phyloP scores from a whole-genome alignment of 2,888 invertebrate genomes.

The Bedellia somnulentella region DNA sequence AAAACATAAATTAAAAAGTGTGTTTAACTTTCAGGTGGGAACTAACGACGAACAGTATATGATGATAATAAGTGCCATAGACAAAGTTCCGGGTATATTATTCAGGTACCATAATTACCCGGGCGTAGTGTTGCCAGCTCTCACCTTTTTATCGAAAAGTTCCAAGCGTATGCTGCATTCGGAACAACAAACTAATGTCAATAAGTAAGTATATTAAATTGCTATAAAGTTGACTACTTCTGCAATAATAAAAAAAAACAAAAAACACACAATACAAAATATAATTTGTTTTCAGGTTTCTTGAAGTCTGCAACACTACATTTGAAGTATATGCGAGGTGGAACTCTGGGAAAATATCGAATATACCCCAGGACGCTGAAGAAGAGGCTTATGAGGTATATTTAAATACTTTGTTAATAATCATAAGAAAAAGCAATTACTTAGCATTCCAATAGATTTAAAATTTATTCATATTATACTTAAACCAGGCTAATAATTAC shows the following conservation, averaged over 20 bases:
- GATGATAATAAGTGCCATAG: slow-evolving; percentile 65
- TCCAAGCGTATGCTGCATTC: slow-evolving; percentile 72
- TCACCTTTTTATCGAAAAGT: slow-evolving; percentile 72
- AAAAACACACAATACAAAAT: too few relatives aligned
- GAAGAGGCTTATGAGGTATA: slow-evolving; percentile 57
- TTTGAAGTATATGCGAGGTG: slow-evolving; percentile 71
- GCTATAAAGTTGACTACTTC: too few relatives aligned
- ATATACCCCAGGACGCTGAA: slow-evolving; percentile 70
- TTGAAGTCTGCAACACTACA: slow-evolving; percentile 67
- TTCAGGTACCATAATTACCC: slow-evolving; percentile 79
- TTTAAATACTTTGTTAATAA: not conserved
- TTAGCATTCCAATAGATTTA: not conserved
- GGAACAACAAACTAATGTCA: slow-evolving; percentile 59
- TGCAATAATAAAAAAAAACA: too few relatives aligned
- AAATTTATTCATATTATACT: not conserved
- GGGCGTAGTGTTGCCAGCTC: slow-evolving; percentile 73
- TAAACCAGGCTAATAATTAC: too few relatives aligned
- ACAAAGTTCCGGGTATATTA: slow-evolving; percentile 69
- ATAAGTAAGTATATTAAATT: slow-evolving; percentile 35
- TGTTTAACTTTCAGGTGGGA: slow-evolving; percentile 25
- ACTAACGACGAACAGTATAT: slow-evolving; percentile 45
- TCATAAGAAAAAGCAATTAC: not conserved
- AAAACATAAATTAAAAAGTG: too few relatives aligned
- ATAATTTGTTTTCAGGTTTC: slow-evolving; percentile 38
- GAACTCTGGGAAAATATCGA: slow-evolving; percentile 65